phyloP scores from a whole-genome alignment of 2,797 vertebrate genomes.

The Hoplostethus atlanticus region DNA sequence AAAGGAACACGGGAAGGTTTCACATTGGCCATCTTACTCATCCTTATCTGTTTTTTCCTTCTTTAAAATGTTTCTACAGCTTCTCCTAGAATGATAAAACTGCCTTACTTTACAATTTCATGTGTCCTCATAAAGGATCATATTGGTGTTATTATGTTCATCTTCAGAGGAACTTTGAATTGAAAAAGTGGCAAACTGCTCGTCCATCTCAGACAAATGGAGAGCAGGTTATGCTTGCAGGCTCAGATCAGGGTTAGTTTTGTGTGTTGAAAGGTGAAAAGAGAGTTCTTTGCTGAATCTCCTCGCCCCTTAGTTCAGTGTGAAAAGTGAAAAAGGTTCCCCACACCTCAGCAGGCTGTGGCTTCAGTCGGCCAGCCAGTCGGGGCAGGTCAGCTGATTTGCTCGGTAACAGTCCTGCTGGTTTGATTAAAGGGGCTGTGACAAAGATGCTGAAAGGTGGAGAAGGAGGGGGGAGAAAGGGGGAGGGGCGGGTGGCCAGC shows the following conservation, averaged over 20 bases:
- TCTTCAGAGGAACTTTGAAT: neutral
- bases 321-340: conserved; percentile 12
- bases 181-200: neutral
- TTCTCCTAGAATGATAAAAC: neutral
- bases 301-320: too few species aligned
- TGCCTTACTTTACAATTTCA: neutral
- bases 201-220: neutral
- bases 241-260: too few species aligned
- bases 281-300: too few species aligned
- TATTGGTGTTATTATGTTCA: neutral
- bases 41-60: neutral
- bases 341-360: conserved; percentile 28
- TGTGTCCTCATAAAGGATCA: neutral
- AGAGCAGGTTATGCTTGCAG: neutral
- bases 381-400: conserved; percentile 79
- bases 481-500: conserved; percentile 63
- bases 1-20: neutral
- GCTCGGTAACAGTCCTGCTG: conserved; percentile 81
- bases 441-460: conserved; percentile 80
- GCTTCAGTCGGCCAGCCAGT: conserved; percentile 46
- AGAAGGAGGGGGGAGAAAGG: neutral
- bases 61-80: neutral
- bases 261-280: too few species aligned
- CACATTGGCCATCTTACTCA: neutral
- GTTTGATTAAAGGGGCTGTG: conserved; percentile 79